Evolutionary conservation across 64 coral and sea anemone species (phyloP).

Genomic region (Pachyseris speciosa): DNA sequence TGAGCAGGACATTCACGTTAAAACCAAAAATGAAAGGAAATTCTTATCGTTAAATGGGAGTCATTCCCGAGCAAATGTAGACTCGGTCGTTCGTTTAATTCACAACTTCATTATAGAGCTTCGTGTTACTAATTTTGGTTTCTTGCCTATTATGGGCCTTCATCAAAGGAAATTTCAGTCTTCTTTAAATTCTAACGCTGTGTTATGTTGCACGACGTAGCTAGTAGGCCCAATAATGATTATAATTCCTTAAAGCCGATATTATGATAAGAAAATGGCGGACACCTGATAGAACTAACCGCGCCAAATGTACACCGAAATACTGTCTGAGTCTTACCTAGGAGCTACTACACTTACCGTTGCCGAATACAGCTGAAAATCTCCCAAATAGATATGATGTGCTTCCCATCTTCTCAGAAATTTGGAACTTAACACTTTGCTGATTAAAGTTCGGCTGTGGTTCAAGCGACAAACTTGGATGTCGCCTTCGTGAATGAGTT

Average conservation of each 20-base stretch:
- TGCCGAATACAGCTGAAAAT: constrained; percentile 96
- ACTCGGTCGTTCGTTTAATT: not conserved
- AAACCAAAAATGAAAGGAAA: not conserved
- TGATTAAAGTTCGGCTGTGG: constrained; percentile 97
- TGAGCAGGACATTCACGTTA: not conserved
- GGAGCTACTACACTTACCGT: constrained; percentile 73
- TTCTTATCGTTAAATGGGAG: not conserved
- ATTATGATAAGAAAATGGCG: constrained; percentile 51
- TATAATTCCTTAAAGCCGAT: not conserved
- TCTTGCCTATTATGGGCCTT: not conserved
- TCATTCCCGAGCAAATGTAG: not conserved
- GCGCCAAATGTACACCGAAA: not conserved
- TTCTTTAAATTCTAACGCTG: not conserved
- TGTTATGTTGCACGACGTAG: not conserved
- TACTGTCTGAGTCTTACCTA: not conserved
- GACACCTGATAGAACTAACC: not conserved
- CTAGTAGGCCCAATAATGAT: not conserved
- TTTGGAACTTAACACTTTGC: constrained; percentile 98
- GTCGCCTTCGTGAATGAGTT: constrained; percentile 98
- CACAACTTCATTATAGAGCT: not conserved
- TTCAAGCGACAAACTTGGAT: constrained; percentile 99
- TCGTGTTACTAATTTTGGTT: not conserved
- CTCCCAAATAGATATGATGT: constrained; percentile 93
- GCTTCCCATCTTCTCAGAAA: constrained; percentile 98
- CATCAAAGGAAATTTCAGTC: not conserved